Evolutionary conservation across 37 sponge, comb jelly and placozoan genomes (phyloP), one percentile per base, ranked within the genome.

Genomic region (Agelas oroides): DNA sequence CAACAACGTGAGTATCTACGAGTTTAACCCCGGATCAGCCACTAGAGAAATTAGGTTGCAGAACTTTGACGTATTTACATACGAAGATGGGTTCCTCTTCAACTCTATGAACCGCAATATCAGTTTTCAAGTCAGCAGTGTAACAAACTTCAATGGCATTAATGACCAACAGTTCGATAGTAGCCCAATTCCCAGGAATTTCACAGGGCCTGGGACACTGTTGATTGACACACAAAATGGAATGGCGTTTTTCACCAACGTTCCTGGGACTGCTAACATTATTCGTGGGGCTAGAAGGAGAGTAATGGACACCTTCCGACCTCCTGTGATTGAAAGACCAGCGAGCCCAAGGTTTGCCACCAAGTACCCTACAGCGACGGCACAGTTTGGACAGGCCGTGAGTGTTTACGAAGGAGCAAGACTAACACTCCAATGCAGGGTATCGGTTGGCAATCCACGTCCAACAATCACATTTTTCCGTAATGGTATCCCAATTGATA

Each of bases 331-430:
- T 25, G 57, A 25, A 17, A 16, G 21, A 2, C 16, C 66, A 46
- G n/a, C 38, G 16, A 34, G 59, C 0, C 24, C 27, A 37, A 34
- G 59, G 11, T 0, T 61, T 21, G 0, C 16, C 38, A 25, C 71
- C 0, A 41, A 71, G 58, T 1, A 21, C 15, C 21, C 32, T 6
- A 53, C 53, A 28, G 62, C 59, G 6, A 31, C 11, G 21, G 60
- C 38, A n/a, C 15, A 19, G 18, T 58, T 85, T 85, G 77, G 76
- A 37, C 75, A 75, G 38, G 19, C 1, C 34, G 68, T 76, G 31
- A 76, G 28, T 8, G 85, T 76, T 3, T 68, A 67, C 28, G 18
- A 76, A 68, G 68, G 68, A 27, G 85, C 85, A 14, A 28, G 41
- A 37, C 70, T 85, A 6, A 67, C 27, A 31, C 25, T 75, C 25